A percentile compares a stretch with the other conserved stretches of the same genome.
phyloP scores from a whole-genome alignment of 2,797 vertebrate genomes.

The Aldrovandia affinis region DNA sequence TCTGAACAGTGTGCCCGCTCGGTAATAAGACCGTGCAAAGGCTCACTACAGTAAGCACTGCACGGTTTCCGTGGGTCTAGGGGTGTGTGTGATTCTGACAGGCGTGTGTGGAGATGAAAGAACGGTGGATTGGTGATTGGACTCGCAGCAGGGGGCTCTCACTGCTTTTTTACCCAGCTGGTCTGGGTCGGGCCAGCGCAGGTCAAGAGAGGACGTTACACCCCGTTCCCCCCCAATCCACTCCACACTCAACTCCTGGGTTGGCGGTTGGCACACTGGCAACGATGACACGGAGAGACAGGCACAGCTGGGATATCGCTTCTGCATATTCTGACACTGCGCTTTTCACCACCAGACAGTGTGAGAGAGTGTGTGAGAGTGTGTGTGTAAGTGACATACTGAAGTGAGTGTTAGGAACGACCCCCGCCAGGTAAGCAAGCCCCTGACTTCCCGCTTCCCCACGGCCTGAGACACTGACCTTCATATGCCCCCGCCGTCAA shows the following conservation, averaged over 20 bases:
- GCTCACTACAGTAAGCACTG: background rate
- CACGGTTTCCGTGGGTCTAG: background rate
- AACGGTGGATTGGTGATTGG: background rate
- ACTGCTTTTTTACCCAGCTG: background rate
- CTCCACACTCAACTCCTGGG: slow-evolving; percentile 23
- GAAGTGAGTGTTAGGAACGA: no score
- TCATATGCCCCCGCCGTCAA: background rate
- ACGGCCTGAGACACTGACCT: background rate
- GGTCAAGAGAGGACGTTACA: slow-evolving; percentile 30
- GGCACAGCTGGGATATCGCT: slow-evolving; percentile 27
- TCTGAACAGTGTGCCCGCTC: background rate
- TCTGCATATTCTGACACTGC: background rate
- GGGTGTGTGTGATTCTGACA: background rate
- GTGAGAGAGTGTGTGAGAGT: background rate
- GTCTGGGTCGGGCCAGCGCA: slow-evolving; percentile 30
- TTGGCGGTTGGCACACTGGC: slow-evolving; percentile 18
- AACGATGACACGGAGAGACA: slow-evolving; percentile 36
- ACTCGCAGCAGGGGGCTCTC: background rate
- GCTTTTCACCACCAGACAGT: background rate
- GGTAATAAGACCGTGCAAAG: background rate
- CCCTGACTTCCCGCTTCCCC: background rate
- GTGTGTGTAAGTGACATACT: no score
- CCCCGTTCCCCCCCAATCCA: background rate
- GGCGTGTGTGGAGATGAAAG: background rate
- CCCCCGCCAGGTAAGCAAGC: no score